Percentiles rank a stretch among this genome's conserved stretches.
phyloP scores from a whole-genome alignment of 1,140 invertebrate genomes.

The Planococcus citri region DNA sequence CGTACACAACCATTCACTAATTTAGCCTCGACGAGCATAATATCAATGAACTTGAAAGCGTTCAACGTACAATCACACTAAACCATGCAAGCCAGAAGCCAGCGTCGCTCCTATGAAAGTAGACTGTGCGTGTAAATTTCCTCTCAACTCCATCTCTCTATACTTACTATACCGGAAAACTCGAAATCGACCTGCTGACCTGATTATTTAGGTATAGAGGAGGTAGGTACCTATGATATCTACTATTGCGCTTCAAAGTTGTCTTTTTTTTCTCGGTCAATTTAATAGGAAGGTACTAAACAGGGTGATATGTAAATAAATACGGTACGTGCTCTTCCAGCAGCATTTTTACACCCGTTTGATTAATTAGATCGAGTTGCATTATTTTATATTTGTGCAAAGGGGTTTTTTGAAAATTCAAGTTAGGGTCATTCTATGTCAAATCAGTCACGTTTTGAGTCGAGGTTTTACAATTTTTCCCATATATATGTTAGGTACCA shows the following conservation, averaged over 20 bases:
- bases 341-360: too few relatives aligned
- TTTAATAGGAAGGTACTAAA: background rate
- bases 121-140: background rate
- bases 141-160: background rate
- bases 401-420: too few relatives aligned
- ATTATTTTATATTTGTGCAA: too few relatives aligned
- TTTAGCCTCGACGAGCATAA: background rate
- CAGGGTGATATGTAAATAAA: background rate
- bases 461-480: too few relatives aligned
- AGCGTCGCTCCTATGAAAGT: background rate
- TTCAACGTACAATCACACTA: background rate
- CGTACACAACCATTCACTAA: background rate
- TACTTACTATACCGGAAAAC: conserved; percentile 9
- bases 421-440: too few relatives aligned
- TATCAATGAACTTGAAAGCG: background rate
- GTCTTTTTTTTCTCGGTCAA: background rate
- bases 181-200: conserved; percentile 18
- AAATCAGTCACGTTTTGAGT: too few relatives aligned
- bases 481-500: too few relatives aligned
- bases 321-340: background rate
- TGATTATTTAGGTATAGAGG: too few relatives aligned
- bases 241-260: background rate
- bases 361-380: too few relatives aligned
- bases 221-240: too few relatives aligned
- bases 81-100: background rate